Conservation (phyloP, 2,797 vertebrate genomes). For the Anableps anableps region DNA sequence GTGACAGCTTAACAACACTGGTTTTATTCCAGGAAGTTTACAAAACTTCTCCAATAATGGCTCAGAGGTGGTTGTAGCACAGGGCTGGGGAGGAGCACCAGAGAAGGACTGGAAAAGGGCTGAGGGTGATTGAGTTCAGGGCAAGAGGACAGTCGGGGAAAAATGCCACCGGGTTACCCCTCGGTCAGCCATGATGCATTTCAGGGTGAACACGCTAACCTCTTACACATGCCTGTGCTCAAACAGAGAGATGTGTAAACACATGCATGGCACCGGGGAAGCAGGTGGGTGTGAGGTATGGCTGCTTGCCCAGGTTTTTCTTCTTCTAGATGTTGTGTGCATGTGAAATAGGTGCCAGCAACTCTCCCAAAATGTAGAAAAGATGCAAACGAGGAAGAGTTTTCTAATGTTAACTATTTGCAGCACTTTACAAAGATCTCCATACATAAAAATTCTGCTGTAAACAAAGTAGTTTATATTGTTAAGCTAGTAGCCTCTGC, state of each 20-base stretch:
- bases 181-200: slow-evolving; percentile 51
- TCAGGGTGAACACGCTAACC: slow-evolving; percentile 37
- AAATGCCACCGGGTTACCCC: slow-evolving; percentile 44
- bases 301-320: slow-evolving; percentile 64
- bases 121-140: slow-evolving; percentile 58
- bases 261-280: slow-evolving; percentile 47
- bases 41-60: slow-evolving; percentile 19
- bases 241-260: slow-evolving; percentile 58
- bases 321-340: slow-evolving; percentile 62
- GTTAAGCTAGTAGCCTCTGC: slow-evolving; percentile 7
- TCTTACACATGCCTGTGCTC: slow-evolving; percentile 41
- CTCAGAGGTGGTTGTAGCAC: slow-evolving; percentile 23
- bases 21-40: slow-evolving; percentile 76
- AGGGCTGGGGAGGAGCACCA: slow-evolving; percentile 8
- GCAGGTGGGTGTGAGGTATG: slow-evolving; percentile 72
- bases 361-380: slow-evolving; percentile 58
- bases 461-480: slow-evolving; percentile 61
- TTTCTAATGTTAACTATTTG: slow-evolving; percentile 58
- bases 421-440: slow-evolving; percentile 45
- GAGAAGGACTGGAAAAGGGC: background rate
- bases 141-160: slow-evolving; percentile 38
- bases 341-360: slow-evolving; percentile 68
- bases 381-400: slow-evolving; percentile 46
- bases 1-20: slow-evolving; percentile 30
- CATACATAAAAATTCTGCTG: slow-evolving; percentile 51